A percentile compares a stretch with the other conserved stretches of the same genome.
phyloP scores from a whole-genome alignment of 2,113 vertebrate genomes.

The Calidris pygmaea region DNA sequence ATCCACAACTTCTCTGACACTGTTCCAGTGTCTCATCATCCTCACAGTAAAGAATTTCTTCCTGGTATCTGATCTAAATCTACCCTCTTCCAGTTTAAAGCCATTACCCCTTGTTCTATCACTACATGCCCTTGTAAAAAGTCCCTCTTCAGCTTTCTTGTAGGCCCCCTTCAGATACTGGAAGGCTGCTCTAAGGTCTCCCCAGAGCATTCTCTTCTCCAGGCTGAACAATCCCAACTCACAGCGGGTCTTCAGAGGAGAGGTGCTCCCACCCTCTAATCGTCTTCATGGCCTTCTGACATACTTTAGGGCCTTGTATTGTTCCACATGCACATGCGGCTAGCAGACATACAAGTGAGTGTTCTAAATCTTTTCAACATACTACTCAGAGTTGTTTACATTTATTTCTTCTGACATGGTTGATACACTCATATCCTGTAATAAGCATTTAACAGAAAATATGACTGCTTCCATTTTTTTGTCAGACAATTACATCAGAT shows the following conservation, averaged over 20 bases:
- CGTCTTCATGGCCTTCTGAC: not conserved
- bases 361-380: not conserved
- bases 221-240: not conserved
- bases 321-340: accelerated
- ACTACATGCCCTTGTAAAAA: not conserved
- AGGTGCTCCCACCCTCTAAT: not conserved
- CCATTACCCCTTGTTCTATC: not conserved
- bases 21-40: not conserved
- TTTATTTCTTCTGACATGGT: not conserved
- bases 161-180: not conserved
- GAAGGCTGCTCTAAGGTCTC: not conserved
- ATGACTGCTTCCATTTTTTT: not conserved
- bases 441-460: not conserved
- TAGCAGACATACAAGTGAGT: not conserved
- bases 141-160: not conserved
- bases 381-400: not conserved
- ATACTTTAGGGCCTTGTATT: not conserved
- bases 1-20: not conserved
- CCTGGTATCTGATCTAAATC: not conserved
- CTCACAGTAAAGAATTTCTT: not conserved
- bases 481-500: not conserved
- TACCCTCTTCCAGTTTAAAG: not conserved
- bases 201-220: not conserved
- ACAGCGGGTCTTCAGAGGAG: not conserved
- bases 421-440: not conserved